Conservation (phyloP, 2,888 invertebrate genomes). For the Dolichopus griseipennis region DNA sequence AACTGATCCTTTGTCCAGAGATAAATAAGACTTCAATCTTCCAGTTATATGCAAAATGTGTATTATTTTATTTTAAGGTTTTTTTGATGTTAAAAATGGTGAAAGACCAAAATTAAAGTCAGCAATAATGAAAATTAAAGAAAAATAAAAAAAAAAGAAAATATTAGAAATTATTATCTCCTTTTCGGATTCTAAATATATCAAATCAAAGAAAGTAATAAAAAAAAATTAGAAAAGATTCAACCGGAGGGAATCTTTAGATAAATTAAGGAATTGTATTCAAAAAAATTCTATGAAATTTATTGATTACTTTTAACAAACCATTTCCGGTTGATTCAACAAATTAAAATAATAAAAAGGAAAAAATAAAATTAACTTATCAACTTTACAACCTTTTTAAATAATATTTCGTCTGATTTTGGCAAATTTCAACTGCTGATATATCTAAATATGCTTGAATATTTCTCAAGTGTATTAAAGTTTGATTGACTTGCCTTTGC, state of each 20-base stretch:
- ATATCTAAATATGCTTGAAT: slow-evolving; percentile 68
- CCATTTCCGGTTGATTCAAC: background rate
- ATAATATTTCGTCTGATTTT: slow-evolving; percentile 49
- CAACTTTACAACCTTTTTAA: slow-evolving; percentile 31
- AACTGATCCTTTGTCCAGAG: slow-evolving; percentile 60
- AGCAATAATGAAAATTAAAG: too few relatives aligned
- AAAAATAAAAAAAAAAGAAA: too few relatives aligned
- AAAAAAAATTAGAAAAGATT: too few relatives aligned
- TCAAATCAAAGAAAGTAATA: too few relatives aligned
- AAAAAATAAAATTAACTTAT: background rate
- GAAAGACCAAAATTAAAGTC: too few relatives aligned
- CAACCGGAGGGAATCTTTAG: background rate
- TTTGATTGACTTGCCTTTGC: slow-evolving; percentile 60
- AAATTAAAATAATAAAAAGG: background rate
- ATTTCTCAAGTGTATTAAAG: slow-evolving; percentile 63
- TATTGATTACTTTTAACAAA: background rate
- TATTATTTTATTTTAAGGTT: background rate
- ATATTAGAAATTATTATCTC: too few relatives aligned
- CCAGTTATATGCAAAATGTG: slow-evolving; percentile 8
- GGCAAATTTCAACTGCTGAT: slow-evolving; percentile 60
- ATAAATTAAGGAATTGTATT: background rate
- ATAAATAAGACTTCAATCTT: slow-evolving; percentile 56
- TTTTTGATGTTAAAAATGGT: background rate
- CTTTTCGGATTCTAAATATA: too few relatives aligned
- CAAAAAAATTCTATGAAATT: background rate